These are phyloP conservation scores for Onychomys leucogaster DNA, from an alignment of 2,797 vertebrate species.

Conservation along the genomic window DNA sequence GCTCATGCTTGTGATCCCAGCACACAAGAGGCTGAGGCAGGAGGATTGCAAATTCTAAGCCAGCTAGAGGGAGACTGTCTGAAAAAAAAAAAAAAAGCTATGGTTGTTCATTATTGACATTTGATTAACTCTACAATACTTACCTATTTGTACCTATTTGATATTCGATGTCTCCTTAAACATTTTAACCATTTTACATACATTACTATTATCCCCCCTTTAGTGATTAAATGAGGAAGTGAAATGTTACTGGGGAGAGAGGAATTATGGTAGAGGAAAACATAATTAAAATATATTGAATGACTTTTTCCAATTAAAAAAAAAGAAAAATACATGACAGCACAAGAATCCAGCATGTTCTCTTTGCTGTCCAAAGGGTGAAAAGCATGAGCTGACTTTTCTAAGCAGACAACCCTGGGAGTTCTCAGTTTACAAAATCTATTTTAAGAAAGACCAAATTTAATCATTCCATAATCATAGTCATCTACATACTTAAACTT, in stretches of 20 bases:
- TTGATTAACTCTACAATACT: background rate
- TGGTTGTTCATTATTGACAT: background rate
- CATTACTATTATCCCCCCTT: background rate
- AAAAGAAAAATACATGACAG: background rate
- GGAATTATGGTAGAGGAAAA: background rate
- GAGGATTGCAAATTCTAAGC: background rate
- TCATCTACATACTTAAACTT: conserved; percentile 78
- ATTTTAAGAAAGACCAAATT: conserved; percentile 83
- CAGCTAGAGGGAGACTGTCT: background rate
- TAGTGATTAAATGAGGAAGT: conserved; percentile 6
- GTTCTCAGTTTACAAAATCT: conserved; percentile 81
- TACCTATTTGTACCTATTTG: background rate
- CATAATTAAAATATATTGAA: background rate
- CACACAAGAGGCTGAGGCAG: background rate
- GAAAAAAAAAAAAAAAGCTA: background rate
- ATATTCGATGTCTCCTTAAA: background rate
- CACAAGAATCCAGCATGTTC: background rate
- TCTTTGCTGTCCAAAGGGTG: background rate
- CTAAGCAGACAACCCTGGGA: conserved; percentile 60
- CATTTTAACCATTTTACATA: conserved; percentile 41
- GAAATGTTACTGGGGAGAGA: background rate
- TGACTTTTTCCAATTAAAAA: background rate
- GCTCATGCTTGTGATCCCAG: background rate
- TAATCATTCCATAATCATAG: conserved; percentile 79
- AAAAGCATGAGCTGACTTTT: conserved; percentile 68